Evolutionary conservation across 2,113 vertebrate species (phyloP), one percentile per base, ranked within the genome.

Genomic region (Patagioenas fasciata): DNA sequence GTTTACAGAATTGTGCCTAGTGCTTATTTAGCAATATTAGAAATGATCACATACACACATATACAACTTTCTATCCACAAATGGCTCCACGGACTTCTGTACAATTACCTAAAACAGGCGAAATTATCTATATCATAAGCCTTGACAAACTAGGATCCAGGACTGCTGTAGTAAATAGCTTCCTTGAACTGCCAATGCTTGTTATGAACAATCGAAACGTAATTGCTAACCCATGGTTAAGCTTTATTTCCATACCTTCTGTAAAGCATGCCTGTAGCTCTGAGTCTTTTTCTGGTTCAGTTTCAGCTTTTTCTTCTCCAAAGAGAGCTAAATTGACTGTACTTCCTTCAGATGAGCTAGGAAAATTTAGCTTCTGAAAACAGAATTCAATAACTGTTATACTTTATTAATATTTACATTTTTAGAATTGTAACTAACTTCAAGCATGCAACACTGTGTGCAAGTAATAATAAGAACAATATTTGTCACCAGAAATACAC

Each of bases 261-360:
- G 96, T 98, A 91, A 99, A 99, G 95, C 99, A 99, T 74, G 98
- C 91, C 15, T 99, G 98, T 19, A 99, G 98, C 40, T 99, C 99
- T 82, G 98, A 97, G 11, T 96, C 70, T 86, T 99, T 98, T 75
- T 98, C 97, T 42, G 97, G 65, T 89, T 98, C 98, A 66, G 95
- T 71, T 40, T 99, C 98, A n/a, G 98, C 40, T 74, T 98, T 98
- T 38, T 98, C 98, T 58, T 99, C 98, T 95, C 98, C 97, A 50
- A 93, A 96, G 70, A 96, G 86, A 85, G 96, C 93, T 80, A 98
- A 97, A 94, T 99, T 98, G 77, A 99, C 97, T 23, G 99, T 99
- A 96, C 99, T 99, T 89, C 99, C 99, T 96, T 99, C 99, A 34
- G 99, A 99, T 26, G 98, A 99, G 96, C 99, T 99, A 18, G 94